Evolutionary conservation across 1,140 invertebrate genomes (phyloP).

Genomic region (Neotoxoptera formosana): DNA sequence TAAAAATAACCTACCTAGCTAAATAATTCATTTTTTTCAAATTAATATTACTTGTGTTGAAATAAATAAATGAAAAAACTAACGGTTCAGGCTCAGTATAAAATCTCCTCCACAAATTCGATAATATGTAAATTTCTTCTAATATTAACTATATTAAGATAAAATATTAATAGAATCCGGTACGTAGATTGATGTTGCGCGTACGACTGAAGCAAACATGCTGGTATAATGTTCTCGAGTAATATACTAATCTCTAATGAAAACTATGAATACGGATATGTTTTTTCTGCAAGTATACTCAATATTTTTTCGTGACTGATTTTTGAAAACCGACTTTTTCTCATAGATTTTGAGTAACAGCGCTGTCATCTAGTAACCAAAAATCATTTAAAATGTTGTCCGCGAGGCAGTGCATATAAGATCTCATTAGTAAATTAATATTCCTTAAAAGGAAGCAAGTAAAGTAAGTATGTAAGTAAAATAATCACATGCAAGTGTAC

Average conservation of each 20-base stretch:
- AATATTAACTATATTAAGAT: not conserved
- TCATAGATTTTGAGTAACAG: not conserved
- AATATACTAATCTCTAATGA: not conserved
- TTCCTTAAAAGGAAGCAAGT: no score
- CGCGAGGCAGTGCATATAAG: no score
- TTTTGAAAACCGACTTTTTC: not conserved
- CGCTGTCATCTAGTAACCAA: no score
- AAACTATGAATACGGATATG: not conserved
- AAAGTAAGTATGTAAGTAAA: no score
- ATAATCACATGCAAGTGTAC: no score
- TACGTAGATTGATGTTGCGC: not conserved
- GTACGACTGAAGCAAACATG: not conserved
- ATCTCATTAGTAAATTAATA: no score
- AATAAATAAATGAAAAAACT: not conserved
- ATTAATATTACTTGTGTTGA: not conserved
- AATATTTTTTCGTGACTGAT: not conserved
- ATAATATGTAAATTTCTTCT: not conserved
- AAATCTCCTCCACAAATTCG: not conserved
- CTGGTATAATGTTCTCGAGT: not conserved
- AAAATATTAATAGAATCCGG: not conserved
- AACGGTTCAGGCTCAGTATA: not conserved
- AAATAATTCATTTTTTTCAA: not conserved
- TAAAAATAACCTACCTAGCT: not conserved
- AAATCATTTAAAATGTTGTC: no score
- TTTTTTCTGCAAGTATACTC: not conserved